phyloP scores from a whole-genome alignment of 1,140 invertebrate species.

The Dolichoris vasculosae region DNA sequence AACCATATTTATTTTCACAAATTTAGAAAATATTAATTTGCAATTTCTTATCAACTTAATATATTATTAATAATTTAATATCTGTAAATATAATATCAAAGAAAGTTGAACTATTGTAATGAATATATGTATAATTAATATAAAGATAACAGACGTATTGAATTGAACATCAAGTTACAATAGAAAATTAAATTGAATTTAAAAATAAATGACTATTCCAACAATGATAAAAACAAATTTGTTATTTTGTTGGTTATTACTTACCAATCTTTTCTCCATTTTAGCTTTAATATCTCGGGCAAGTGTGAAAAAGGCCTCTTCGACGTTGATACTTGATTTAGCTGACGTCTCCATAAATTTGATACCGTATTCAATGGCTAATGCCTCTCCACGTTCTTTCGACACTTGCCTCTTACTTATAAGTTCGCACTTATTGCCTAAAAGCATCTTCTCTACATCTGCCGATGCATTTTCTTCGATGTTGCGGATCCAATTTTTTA shows the following conservation, averaged over 20 bases:
- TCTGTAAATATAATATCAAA: background rate
- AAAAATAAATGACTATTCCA: slow-evolving; percentile 14
- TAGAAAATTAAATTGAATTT: background rate
- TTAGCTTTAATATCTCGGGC: slow-evolving; percentile 96
- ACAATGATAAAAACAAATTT: background rate
- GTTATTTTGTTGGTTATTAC: slow-evolving; percentile 56
- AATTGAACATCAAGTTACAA: background rate
- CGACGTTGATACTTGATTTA: slow-evolving; percentile 92
- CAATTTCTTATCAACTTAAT: background rate
- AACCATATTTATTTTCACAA: background rate
- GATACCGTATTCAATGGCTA: slow-evolving; percentile 92
- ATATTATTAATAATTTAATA: background rate
- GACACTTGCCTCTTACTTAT: slow-evolving; percentile 91
- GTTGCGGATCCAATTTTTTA: slow-evolving; percentile 98
- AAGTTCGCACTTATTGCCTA: slow-evolving; percentile 96
- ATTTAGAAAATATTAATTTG: background rate
- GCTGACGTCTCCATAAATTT: slow-evolving; percentile 96
- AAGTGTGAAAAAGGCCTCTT: slow-evolving; percentile 93
- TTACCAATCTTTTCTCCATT: slow-evolving; percentile 96
- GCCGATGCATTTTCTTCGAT: slow-evolving; percentile 97
- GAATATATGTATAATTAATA: background rate
- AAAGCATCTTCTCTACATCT: slow-evolving; percentile 96
- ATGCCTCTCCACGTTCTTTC: slow-evolving; percentile 80
- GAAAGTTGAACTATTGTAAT: background rate
- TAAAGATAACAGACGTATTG: background rate